These are phyloP conservation scores for Meriones unguiculatus DNA, from an alignment of 2,113 vertebrate genomes.

Conservation along the genomic window DNA sequence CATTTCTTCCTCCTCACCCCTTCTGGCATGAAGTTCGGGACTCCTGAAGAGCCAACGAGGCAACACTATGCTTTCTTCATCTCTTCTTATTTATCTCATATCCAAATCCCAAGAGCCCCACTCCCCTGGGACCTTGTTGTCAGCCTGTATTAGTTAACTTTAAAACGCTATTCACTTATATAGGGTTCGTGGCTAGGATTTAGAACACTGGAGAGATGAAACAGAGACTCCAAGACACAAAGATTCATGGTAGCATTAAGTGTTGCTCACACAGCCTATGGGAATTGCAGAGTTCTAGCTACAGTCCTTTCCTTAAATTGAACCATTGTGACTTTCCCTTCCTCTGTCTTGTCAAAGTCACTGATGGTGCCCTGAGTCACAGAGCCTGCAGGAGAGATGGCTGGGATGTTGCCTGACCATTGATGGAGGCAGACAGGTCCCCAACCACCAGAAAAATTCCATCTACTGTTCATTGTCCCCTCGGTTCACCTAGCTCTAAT, in stretches of 20 bases:
- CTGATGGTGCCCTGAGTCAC: neutral
- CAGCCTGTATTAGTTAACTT: neutral
- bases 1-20: fast-evolving
- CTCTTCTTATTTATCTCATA: neutral
- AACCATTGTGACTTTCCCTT: neutral
- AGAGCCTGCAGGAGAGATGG: neutral
- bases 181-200: neutral
- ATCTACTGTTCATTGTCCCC: neutral
- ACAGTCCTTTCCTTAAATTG: neutral
- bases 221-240: neutral
- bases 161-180: neutral
- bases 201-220: neutral
- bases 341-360: neutral
- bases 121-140: neutral
- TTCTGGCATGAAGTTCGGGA: neutral
- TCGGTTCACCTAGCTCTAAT: neutral
- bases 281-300: neutral
- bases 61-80: neutral
- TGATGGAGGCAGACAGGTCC: neutral
- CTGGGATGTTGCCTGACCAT: fast-evolving
- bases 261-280: neutral
- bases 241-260: neutral
- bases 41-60: neutral
- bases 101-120: neutral
- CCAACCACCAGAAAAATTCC: fast-evolving